Evolutionary conservation across 2,113 vertebrate genomes (phyloP).

Genomic region (Apeltes quadracus): DNA sequence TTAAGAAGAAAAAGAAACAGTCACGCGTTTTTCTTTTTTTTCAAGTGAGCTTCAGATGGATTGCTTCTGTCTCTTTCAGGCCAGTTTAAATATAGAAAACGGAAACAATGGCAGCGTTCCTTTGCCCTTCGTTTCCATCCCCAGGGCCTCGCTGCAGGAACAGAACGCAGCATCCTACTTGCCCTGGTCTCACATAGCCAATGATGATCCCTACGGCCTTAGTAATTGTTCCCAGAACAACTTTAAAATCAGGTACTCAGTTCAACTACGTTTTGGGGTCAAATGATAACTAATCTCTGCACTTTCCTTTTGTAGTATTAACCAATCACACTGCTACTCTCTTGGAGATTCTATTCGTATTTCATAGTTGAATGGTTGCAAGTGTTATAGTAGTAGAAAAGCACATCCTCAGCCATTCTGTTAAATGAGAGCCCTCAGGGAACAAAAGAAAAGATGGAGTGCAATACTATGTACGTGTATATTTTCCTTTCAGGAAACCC

Average conservation of each 20-base stretch:
- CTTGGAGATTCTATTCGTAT: neutral
- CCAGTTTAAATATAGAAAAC: constrained; percentile 34
- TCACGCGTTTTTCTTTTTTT: neutral
- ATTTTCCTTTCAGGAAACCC: constrained; percentile 77
- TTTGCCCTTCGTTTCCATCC: constrained; percentile 33
- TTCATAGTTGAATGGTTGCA: neutral
- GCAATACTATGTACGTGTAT: neutral
- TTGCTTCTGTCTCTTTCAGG: constrained; percentile 50
- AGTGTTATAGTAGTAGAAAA: neutral
- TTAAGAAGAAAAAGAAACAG: neutral
- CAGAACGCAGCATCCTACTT: constrained; percentile 36
- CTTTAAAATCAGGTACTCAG: constrained; percentile 65
- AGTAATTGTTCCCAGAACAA: constrained; percentile 48
- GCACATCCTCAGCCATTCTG: neutral
- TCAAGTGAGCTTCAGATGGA: neutral
- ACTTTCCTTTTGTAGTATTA: neutral
- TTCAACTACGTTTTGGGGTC: neutral
- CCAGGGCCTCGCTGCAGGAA: constrained; percentile 47
- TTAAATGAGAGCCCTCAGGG: neutral
- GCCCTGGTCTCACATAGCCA: constrained; percentile 64
- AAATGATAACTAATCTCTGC: constrained; percentile 1
- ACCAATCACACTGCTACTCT: neutral
- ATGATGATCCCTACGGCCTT: constrained; percentile 64
- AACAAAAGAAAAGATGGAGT: neutral
- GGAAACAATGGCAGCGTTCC: constrained; percentile 30